phyloP scores from a whole-genome alignment of 2,888 invertebrate species.

The Elysia crispata region DNA sequence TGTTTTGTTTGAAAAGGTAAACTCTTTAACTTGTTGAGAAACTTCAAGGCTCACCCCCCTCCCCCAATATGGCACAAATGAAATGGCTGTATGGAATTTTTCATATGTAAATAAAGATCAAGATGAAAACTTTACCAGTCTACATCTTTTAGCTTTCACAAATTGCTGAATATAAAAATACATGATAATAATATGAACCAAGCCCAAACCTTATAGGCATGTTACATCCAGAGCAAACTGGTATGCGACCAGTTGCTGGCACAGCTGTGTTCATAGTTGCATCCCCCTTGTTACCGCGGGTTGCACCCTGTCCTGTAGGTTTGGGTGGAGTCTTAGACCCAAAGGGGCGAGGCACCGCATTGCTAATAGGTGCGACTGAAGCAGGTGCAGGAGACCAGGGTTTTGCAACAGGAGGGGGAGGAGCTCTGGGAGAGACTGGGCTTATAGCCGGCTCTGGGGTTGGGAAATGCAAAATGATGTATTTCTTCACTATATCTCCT shows the following conservation, averaged over 20 bases:
- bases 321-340: constrained; percentile 58
- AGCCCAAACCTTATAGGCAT: constrained; percentile 64
- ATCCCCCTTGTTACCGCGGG: constrained; percentile 68
- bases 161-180: too few relatives aligned
- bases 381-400: constrained; percentile 59
- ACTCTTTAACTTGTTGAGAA: too few relatives aligned
- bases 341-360: constrained; percentile 53
- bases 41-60: too few relatives aligned
- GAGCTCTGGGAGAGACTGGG: constrained; percentile 17
- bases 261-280: constrained; percentile 63
- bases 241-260: constrained; percentile 54
- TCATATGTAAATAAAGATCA: too few relatives aligned
- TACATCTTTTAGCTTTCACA: too few relatives aligned
- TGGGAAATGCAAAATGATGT: too few relatives aligned
- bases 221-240: constrained; percentile 68
- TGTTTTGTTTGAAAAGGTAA: too few relatives aligned
- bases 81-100: too few relatives aligned
- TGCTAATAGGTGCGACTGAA: constrained; percentile 58
- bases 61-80: too few relatives aligned
- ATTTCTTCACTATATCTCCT: too few relatives aligned
- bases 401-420: constrained; percentile 59
- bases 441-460: constrained; percentile 34
- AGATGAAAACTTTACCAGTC: too few relatives aligned
- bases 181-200: too few relatives aligned
- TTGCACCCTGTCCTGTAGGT: constrained; percentile 68